Conservation (phyloP, 2,113 vertebrate genomes). For the Deroptyus accipitrinus region DNA sequence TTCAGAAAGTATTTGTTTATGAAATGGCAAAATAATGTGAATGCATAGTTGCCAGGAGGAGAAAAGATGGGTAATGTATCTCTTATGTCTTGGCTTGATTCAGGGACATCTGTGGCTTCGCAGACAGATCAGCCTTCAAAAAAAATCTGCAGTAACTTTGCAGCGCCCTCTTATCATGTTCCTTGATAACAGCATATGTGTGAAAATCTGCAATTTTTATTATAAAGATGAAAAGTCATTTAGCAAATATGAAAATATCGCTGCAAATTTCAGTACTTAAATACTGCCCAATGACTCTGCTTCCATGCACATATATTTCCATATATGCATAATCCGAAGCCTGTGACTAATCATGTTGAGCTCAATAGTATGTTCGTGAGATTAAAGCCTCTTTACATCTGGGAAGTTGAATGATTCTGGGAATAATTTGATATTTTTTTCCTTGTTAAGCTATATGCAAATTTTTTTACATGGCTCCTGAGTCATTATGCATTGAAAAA, state of each 20-base stretch:
- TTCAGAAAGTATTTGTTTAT: background rate
- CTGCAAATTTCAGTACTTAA: background rate
- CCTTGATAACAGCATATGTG: background rate
- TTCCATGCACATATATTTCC: background rate
- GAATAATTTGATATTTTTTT: background rate
- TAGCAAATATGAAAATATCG: background rate
- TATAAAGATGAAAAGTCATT: background rate
- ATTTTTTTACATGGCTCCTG: background rate
- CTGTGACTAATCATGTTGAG: background rate
- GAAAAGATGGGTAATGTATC: background rate
- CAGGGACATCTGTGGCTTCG: constrained; percentile 32
- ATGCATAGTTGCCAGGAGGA: background rate
- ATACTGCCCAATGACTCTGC: background rate
- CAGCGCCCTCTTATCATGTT: background rate
- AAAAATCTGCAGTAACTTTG: background rate
- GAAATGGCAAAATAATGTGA: background rate
- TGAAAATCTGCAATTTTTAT: background rate
- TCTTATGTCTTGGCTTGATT: background rate
- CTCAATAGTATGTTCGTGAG: background rate
- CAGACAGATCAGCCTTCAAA: background rate
- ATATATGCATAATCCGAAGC: background rate
- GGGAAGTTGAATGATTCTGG: background rate
- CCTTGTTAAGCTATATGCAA: background rate
- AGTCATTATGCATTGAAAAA: background rate
- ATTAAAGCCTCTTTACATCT: background rate